Base-by-base conservation (phyloP, 2,797 vertebrate species). In the Pelochelys cantorii region DNA sequence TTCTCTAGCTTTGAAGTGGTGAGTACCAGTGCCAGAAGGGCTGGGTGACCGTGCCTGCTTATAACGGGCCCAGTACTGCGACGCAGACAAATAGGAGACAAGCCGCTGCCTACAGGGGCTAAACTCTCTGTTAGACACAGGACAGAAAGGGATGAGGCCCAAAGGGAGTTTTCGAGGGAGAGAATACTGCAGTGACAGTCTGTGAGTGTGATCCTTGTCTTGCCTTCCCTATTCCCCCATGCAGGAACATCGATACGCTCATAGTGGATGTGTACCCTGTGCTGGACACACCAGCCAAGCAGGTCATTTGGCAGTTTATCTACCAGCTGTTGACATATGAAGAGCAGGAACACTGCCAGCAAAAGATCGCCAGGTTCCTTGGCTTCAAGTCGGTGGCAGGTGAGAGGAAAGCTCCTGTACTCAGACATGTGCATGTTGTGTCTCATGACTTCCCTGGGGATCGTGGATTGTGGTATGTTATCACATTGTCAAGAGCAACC, bases 291-390 rank as follows among this genome's bases (percentile, higher is more conserved):
- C 99, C 99, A 0, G 99, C 99, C 98, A 99, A 99, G 97, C 99
- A 99, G 97, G 98, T 99, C 95, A 99, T 99, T 92, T 99, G 99
- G 99, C 99, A 99, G 97, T 99, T 99, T 96, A 97, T 99, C 97
- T 99, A 99, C 98, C 99, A 99, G 98, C 98, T 99, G 96, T 97
- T 99, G 97, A 99, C 99, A 0, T 99, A 99, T 0, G 99, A 99
- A 95, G 99, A 99, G 95, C 99, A 99, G 95, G 99, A 99, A 78
- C 99, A 99, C 90, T 99, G 99, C 96, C 99, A 99, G 97, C 98
- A 98, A 98, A 99, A 99, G 97, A 99, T 99, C 60, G 98, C 99
- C 2, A 98, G 99, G 92, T 99, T 99, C 97, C 98, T 99, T 65
- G 99, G 99, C 87, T 99, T 98, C 98, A 99, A 98, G 86, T 97